Percentiles rank a stretch among this genome's conserved stretches.
Conservation (phyloP, 2,888 invertebrate genomes). For the Drosophila infuscata region DNA sequence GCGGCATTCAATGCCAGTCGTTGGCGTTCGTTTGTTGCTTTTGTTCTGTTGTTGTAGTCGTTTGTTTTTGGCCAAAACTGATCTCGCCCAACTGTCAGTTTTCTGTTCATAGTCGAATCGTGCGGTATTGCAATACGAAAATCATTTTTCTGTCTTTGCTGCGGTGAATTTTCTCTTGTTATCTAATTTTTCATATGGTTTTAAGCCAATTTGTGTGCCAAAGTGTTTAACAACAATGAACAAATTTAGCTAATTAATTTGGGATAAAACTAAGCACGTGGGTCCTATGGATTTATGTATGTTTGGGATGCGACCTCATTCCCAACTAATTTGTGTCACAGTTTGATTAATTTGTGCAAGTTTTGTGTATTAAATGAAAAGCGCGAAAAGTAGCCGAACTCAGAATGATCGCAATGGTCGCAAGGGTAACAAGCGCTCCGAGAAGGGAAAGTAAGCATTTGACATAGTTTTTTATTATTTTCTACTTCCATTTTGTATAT, state of each 20-base stretch:
- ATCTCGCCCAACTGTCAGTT: constrained; percentile 83
- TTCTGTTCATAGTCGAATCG: constrained; percentile 74
- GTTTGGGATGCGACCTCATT: constrained; percentile 3
- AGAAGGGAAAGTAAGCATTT: constrained; percentile 74
- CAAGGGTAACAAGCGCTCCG: constrained; percentile 77
- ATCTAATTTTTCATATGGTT: constrained; percentile 66
- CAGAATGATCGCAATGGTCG: constrained; percentile 77
- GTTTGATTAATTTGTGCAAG: constrained; percentile 15
- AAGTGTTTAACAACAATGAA: constrained; percentile 37
- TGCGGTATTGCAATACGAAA: constrained; percentile 69
- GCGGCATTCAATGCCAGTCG: constrained; percentile 78
- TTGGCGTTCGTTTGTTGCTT: constrained; percentile 56
- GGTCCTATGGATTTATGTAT: constrained; percentile 13
- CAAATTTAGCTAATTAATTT: constrained; percentile 31
- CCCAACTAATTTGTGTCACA: constrained; percentile 23
- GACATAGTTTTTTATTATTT: neutral
- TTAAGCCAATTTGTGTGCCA: constrained; percentile 7
- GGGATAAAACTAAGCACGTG: constrained; percentile 14
- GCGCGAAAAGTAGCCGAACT: constrained; percentile 70
- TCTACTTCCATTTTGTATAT: neutral
- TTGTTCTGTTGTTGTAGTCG: constrained; percentile 70
- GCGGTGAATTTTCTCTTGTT: constrained; percentile 57
- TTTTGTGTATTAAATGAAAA: constrained; percentile 72
- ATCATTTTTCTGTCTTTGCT: constrained; percentile 26
- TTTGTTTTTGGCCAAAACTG: constrained; percentile 79